Conservation (phyloP, 2,888 invertebrate species). For the Lepetodrilus schrolli region DNA sequence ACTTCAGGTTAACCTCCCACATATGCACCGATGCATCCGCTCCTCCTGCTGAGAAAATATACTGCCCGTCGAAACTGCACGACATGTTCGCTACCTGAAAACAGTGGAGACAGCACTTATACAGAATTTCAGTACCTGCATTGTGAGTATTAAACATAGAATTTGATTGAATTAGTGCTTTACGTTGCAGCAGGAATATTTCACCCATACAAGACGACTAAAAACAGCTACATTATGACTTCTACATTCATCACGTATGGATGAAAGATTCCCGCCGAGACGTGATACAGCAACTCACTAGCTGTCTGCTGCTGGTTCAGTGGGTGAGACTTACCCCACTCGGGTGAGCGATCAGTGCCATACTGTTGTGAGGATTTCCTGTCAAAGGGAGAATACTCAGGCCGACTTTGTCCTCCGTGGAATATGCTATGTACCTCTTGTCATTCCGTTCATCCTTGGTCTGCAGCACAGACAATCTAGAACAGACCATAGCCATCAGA, state of each 20-base stretch:
- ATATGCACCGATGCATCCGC: constrained; percentile 78
- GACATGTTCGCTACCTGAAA: constrained; percentile 70
- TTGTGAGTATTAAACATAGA: too few species aligned
- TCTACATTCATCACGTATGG: too few species aligned
- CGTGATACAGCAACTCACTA: too few species aligned
- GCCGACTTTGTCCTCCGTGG: constrained; percentile 82
- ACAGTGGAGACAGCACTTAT: too few species aligned
- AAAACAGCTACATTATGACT: too few species aligned
- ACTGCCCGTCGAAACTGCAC: constrained; percentile 77
- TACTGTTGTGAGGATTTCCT: constrained; percentile 82
- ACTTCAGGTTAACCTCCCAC: constrained; percentile 80
- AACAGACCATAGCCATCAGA: neutral
- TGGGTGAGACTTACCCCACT: constrained; percentile 78
- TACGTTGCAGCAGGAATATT: too few species aligned
- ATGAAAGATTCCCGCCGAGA: too few species aligned
- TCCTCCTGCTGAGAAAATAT: constrained; percentile 79
- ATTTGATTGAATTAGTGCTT: too few species aligned
- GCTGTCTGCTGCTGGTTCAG: neutral
- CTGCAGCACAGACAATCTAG: constrained; percentile 67
- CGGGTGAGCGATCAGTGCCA: constrained; percentile 81
- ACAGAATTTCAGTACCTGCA: too few species aligned
- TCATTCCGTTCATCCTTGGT: constrained; percentile 56
- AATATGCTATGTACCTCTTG: constrained; percentile 80
- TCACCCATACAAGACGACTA: too few species aligned
- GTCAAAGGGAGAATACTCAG: constrained; percentile 83